Evolutionary conservation across 2,888 invertebrate genomes (phyloP), one percentile per base, ranked within the genome.

Genomic region (Cabera pusaria): DNA sequence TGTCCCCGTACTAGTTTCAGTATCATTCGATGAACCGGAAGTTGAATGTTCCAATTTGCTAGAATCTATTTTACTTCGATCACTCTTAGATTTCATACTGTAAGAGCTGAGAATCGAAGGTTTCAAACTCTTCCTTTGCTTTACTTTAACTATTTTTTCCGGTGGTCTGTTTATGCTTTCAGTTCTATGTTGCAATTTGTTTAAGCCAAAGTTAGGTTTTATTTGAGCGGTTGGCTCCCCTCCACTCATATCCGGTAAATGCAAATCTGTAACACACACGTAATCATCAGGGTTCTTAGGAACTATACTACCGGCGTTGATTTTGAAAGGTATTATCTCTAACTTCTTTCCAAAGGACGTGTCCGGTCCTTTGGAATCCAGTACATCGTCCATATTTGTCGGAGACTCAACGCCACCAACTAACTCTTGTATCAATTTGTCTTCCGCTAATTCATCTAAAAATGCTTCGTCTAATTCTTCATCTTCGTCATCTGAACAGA

Each of bases 11-110:
- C 89, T 90, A 3, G 82, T 72, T 70, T 87, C 89, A 19, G 90
- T 90, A 42, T 90, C 90, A 59, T 91, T 91, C 0, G 92, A 90
- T 4, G 90, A 92, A 44, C 91, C 91, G 4, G 91, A 91, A 64
- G 89, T 90, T 5, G 91, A 91, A 72, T 90, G 83, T 61, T 89
- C 87, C 51, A 82, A 65, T 52, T 74, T 76, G 40, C 58, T 71
- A 27, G 56, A 43, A 64, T 72, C 74, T 59, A 44, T 55, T 53
- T 70, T 76, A 39, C 28, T 63, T 49, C 49, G 71, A 45, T 64
- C 59, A 59, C 58, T 65, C 38, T 50, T 78, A 24, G 52, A 63
- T 46, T 72, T 84, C n/a, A 62, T 51, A 39, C 40, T 24, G 17
- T 40, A 39, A 3, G 39, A 39, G 18, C 60, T 61, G 21, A 84